Evolutionary conservation across 53 echinoderm and acorn worm species (phyloP), one percentile per base, ranked within the genome.

Genomic region (Astropecten irregularis): DNA sequence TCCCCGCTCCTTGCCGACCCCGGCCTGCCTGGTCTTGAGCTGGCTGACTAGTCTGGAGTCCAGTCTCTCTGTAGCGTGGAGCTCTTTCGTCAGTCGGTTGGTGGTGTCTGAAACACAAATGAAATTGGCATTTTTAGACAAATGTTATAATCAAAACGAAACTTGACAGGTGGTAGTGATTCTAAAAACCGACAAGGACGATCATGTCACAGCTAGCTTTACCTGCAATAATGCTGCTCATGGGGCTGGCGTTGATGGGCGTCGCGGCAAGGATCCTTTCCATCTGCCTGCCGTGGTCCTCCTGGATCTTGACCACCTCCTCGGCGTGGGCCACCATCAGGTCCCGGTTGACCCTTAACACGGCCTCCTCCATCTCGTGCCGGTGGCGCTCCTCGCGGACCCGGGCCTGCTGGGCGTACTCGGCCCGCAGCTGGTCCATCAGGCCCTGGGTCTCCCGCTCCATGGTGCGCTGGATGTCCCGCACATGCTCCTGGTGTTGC

Each of bases 401-500:
- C 13, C 72, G 66, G 40, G 65, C 37, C 49, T 88, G 90, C 47
- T 90, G 92, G 18, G 70, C 77, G 13, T 92, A 86, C 86, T 99
- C 91, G 10, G 57, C 57, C 10, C 87, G 87, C 26, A 95, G 87
- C 59, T 94, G 90, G 23, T 95, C 89, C 5, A 99, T 70, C 16
- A 90, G 85, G 20, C 83, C 71, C 54, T 90, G 83, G 14, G 93
- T 89, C 69, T 99, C 94, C 26, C 86, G 85, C 32, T 86, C 87
- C 94, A 92, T 90, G 59, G 92, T 99, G 68, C 71, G 90, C 49
- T 92, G 92, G 77, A 99, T 94, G 88, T 99, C 99, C 0, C 90
- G 84, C 21, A 99, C 87, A 40, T 99, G 99, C 65, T 97, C 87
- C 66, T 99, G 94, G 66, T 99, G 99, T 69, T 99, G 92, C 1